Percentiles rank a stretch among this genome's conserved stretches.
Conservation (phyloP, 2,888 invertebrate genomes). For the Hydraecia micacea region DNA sequence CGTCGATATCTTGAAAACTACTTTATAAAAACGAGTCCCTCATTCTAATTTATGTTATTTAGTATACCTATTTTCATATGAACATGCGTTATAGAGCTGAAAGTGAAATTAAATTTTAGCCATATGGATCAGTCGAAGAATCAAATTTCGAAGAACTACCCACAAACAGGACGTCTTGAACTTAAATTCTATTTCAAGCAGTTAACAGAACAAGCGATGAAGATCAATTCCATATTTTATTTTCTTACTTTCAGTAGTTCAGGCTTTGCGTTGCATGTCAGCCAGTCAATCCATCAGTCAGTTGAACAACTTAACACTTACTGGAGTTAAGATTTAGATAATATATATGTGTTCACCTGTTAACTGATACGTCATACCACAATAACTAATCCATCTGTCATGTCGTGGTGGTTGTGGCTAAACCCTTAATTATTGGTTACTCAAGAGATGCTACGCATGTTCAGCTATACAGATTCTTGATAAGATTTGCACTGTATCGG, state of each 20-base stretch:
- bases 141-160: too few relatives aligned
- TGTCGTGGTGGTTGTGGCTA: constrained; percentile 23
- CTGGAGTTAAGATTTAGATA: background rate
- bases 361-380: constrained; percentile 27
- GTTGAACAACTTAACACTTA: background rate
- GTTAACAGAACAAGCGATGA: background rate
- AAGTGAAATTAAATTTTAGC: too few relatives aligned
- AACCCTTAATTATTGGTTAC: constrained; percentile 25
- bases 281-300: background rate
- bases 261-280: background rate
- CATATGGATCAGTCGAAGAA: too few relatives aligned
- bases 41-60: too few relatives aligned
- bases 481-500: constrained; percentile 19
- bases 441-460: constrained; percentile 6
- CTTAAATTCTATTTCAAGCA: constrained; percentile 18
- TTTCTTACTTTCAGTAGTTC: background rate
- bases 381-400: constrained; percentile 33
- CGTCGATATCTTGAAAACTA: too few relatives aligned
- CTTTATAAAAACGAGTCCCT: too few relatives aligned
- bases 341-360: constrained; percentile 4
- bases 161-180: constrained; percentile 17
- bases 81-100: too few relatives aligned
- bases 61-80: too few relatives aligned
- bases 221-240: background rate
- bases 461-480: constrained; percentile 17